Evolutionary conservation across 2,888 invertebrate species (phyloP), one percentile per base, ranked within the genome.

Genomic region (Chromoteleia sp.): DNA sequence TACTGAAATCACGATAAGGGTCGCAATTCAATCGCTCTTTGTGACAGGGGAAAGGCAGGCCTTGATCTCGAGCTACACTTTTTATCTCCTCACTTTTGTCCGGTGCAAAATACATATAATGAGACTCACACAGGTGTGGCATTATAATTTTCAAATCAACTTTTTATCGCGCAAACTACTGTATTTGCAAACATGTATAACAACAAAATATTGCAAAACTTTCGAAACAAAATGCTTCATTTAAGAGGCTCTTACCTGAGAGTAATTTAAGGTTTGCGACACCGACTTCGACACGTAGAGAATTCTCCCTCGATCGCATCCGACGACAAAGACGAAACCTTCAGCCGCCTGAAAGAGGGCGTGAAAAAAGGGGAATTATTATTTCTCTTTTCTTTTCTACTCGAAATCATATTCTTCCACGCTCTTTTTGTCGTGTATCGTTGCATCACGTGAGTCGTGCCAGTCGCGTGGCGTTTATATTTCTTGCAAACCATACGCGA

Each of bases 231-330:
- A 10, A 33, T 29, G 33, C n/a, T n/a, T n/a, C n/a, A n/a, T 33
- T 8, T 41, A 14, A 1, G 25, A 30, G 30, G 36, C 12, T 41
- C 58, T 85, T 91, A 96, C 96, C 94, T 97, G 96, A 39, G 96
- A 94, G 90, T 96, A 98, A 89, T 96, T 95, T 63, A 98, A 94
- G 86, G 96, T 95, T 87, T 94, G 94, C 10, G 95, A 95, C 21
- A 98, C 98, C 0, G 98, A 97, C 85, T 97, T 95, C 0, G 98
- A 98, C 0, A 97, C 97, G 92, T 97, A 98, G 0, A 98, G 93
- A 86, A 98, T 96, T 83, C 97, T 94, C 10, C 98, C 98, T 82
- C 98, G 93, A 92, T 98, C 98, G 93, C 98, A 98, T 85, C 97
- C 97, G 21, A 98, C 97, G 2, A 98, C 98, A 88, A 98, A 96